Evolutionary conservation across 2,113 vertebrate species (phyloP), one percentile per base, ranked within the genome.

Genomic region (Brachyistius frenatus): DNA sequence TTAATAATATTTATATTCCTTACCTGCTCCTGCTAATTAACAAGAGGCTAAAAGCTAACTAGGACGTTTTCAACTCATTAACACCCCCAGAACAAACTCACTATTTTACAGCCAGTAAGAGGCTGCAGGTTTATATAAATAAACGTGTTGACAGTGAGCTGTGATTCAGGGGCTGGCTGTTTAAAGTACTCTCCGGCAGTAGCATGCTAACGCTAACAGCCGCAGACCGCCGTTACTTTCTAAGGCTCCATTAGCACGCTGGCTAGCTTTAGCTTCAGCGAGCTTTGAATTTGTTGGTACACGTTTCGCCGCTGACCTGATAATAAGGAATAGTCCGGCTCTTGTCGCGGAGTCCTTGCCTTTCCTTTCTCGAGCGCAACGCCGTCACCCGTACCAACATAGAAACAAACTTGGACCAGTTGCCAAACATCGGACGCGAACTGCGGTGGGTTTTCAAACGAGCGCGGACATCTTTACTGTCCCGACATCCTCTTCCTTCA

Each of bases 381-480:
- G 56, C 47, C 16, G 50, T 74, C 32, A 41, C 56, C 44, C 31
- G 49, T n/a, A 2, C 23, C 67, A 66, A 68, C 83, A 90, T 79
- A 73, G 84, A 92, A 86, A 73, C 58, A 37, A 23, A 53, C 8
- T 36, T 32, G 35, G 16, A 13, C 2, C 32, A 8, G 15, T 11
- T 72, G 66, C 57, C 63, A 73, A 86, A 86, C 83, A 39, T 58
- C 46, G 15, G 3, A n/a, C 14, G 53, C 69, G 36, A 32, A 23
- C 58, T 50, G 66, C 66, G 73, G 39, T 41, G 81, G 46, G 36
- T 60, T 94, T 94, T 97, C 94, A 98, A 93, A 94, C 36, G 94
- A 90, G 93, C 93, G 97, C 95, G 82, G 94, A 96, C 97, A 98
- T 98, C 73, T 97, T 92, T 96, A 88, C 52, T 86, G 85, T 96